Conservation (phyloP, 2,797 vertebrate species). For the Epinephelus malabaricus region DNA sequence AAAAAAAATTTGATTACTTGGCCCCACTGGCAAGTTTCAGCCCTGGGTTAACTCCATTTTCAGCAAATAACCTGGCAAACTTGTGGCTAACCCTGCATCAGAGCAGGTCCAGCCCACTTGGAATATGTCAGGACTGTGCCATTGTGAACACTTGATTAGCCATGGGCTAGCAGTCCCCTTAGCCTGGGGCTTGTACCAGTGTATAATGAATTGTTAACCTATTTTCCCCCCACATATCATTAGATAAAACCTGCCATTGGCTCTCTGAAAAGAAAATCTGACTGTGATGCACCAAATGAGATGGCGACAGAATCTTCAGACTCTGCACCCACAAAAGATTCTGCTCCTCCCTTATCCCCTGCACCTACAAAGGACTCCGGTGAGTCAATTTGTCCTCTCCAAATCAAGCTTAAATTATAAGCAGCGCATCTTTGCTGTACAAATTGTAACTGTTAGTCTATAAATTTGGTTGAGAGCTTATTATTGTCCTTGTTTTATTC, state of each 20-base stretch:
- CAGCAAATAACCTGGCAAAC: too few relatives aligned
- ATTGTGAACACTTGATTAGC: too few relatives aligned
- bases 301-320: slow-evolving; percentile 73
- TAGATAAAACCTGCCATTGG: slow-evolving; percentile 90
- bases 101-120: too few relatives aligned
- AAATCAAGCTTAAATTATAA: slow-evolving; percentile 9
- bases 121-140: too few relatives aligned
- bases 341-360: slow-evolving; percentile 84
- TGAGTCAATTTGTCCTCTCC: slow-evolving; percentile 26
- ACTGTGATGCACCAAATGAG: slow-evolving; percentile 90
- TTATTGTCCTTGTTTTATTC: slow-evolving; percentile 1
- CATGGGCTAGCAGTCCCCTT: too few relatives aligned
- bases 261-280: slow-evolving; percentile 94
- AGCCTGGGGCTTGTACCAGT: too few relatives aligned
- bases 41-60: too few relatives aligned
- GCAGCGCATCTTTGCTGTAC: not conserved
- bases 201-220: not conserved
- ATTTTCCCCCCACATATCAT: not conserved
- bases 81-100: too few relatives aligned
- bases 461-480: not conserved
- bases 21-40: too few relatives aligned
- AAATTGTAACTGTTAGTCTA: not conserved
- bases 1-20: too few relatives aligned
- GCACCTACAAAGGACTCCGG: slow-evolving; percentile 83
- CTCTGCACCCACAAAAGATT: slow-evolving; percentile 77